Evolutionary conservation across 2,113 vertebrate genomes (phyloP), one percentile per base, ranked within the genome.

Genomic region (Mesoclemmys tuberculata): DNA sequence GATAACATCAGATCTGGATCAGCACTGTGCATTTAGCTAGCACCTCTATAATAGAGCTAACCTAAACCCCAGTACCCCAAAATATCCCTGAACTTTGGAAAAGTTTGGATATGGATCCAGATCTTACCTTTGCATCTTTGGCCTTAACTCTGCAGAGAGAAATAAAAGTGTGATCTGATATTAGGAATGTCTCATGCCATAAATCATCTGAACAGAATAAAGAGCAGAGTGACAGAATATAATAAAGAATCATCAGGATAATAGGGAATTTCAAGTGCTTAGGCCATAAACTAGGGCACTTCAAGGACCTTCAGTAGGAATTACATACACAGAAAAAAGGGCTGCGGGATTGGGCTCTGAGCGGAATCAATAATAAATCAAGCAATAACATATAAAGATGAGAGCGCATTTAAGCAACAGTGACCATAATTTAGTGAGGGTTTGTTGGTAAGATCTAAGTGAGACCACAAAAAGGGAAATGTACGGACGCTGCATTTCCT

Each of bases 301-400:
- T 71, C 22, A 87, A 92, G 92, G 44, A n/a, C 46, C 82, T 93
- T 89, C 79, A 68, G 55, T 80, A 92, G 48, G 83, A 51, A 44
- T 21, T 14, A 11, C 54, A 10, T 49, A 19, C 52, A 78, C 48
- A 71, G 38, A 91, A 80, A n/a, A 52, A 89, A 88, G 81, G 64
- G 56, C 16, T 91, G 58, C 54, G 78, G 56, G 84, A 80, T 27
- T 64, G 49, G 2, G 2, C 31, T n/a, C 41, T 35, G 74, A 89
- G 44, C 92, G 68, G 52, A 90, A 93, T 55, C 88, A 58, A 90
- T 95, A 94, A 93, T 85, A 35, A 78, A 56, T 95, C 81, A 90
- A 85, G 49, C 16, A 84, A 18, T 38, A 75, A 6, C 7, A 54
- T 18, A 52, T 24, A 92, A 87, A 48, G 9, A 49, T 46, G 24